Percentiles rank a stretch among this genome's conserved stretches.
Conservation (phyloP, 2,113 vertebrate species). For the Herpailurus yagouaroundi region DNA sequence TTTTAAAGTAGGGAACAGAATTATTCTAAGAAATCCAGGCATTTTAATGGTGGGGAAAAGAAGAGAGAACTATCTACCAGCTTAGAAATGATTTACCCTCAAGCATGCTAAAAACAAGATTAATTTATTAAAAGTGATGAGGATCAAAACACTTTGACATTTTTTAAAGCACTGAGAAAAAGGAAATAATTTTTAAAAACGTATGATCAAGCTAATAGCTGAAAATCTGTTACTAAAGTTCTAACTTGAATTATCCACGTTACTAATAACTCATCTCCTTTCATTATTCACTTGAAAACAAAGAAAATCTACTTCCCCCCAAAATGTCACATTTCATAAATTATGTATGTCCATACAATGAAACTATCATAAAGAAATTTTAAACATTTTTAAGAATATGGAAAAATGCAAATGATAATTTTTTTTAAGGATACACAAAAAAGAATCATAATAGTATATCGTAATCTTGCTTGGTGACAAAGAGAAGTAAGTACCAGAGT, state of each 20-base stretch:
- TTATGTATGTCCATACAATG: not conserved
- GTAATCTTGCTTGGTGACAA: not conserved
- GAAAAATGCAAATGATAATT: not conserved
- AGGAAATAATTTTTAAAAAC: not conserved
- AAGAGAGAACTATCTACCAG: not conserved
- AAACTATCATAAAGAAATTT: not conserved
- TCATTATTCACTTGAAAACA: not conserved
- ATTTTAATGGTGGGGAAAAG: not conserved
- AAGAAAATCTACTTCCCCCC: not conserved
- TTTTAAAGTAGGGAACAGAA: conserved; percentile 19
- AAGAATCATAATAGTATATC: not conserved
- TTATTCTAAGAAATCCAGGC: conserved; percentile 14
- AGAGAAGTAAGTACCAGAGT: not conserved
- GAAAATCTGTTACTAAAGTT: not conserved
- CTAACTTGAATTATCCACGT: not conserved
- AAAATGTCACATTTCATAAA: not conserved
- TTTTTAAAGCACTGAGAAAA: not conserved
- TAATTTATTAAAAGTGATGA: conserved; percentile 17
- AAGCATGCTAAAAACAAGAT: conserved; percentile 34
- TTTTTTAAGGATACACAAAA: not conserved
- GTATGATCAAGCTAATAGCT: not conserved
- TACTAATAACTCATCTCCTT: not conserved
- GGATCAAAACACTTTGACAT: not conserved
- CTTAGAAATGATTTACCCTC: conserved; percentile 49
- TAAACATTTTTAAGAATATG: conserved; percentile 35